Conservation (phyloP, 2,797 vertebrate species). For the Sciurus vulgaris region DNA sequence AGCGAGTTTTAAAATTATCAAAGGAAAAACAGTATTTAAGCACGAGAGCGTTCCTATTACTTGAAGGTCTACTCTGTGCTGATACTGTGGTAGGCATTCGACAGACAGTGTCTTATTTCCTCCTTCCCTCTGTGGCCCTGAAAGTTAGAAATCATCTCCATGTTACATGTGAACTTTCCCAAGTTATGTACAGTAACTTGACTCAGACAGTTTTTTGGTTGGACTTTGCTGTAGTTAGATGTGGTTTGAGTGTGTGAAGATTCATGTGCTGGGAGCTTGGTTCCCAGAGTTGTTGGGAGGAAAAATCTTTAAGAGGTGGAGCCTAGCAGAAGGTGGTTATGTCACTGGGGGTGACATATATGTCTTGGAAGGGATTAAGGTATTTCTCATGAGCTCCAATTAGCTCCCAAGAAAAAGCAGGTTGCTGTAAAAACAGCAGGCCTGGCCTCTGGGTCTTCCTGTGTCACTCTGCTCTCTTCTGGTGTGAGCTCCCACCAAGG, state of each 20-base stretch:
- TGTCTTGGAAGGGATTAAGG: neutral
- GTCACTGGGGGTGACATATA: neutral
- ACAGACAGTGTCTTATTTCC: neutral
- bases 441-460: neutral
- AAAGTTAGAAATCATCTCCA: neutral
- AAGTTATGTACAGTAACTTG: neutral
- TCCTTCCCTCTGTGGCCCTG: neutral
- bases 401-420: neutral
- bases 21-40: constrained; percentile 1
- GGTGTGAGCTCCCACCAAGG: too few species aligned
- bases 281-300: neutral
- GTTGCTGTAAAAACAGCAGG: neutral
- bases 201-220: neutral
- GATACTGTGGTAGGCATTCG: neutral
- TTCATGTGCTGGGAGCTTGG: neutral
- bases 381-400: neutral
- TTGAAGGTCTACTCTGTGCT: neutral
- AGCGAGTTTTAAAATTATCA: neutral
- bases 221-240: neutral
- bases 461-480: neutral
- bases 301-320: neutral
- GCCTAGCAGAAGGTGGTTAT: neutral
- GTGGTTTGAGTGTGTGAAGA: neutral
- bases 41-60: neutral
- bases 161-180: neutral